Evolutionary conservation across 92 coral and sea anemone genomes (phyloP), one percentile per base, ranked within the genome.

Genomic region (Paragorgia papillata): DNA sequence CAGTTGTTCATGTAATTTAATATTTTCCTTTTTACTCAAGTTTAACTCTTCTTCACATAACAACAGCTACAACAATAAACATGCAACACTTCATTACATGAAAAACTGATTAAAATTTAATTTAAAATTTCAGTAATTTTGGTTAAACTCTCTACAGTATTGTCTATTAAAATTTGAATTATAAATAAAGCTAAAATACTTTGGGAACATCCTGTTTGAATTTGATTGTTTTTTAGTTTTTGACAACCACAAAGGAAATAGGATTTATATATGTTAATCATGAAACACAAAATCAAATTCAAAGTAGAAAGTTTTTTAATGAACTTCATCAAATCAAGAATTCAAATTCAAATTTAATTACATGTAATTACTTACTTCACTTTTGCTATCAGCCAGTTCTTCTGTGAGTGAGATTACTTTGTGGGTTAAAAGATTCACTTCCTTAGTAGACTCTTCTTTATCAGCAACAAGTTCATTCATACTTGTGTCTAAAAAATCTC

Each of bases 1-100:
- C 19, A 94, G 69, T 70, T 94, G 92, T 7, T 88, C 84, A 78
- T 81, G 90, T 7, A 94, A 85, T 65, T 81, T 64, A 10, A 63
- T 49, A 75, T 91, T 91, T 70, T 74, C 84, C 17, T 85, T 83
- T 69, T 84, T 94, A 31, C 91, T 88, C 70, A 86, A 92, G 49
- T 88, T 88, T 54, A 94, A 89, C 29, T 94, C 96, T 44, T 94
- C 98, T 69, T 94, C 97, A 33, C 87, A 75, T 76, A 86, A 82
- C 9, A 85, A 89, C 27, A 89, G 84, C 98, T 94, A 69, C 9
- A 30, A 61, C 19, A 29, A 34, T 20, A 62, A 20, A 29, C 15
- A 22, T 20, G 18, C 18, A n/a, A 0, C 15, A 29, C 34, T 12
- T 15, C 46, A 7, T n/a, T 15, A n/a, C 3, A 27, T 64, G 28